Evolutionary conservation across 2,113 vertebrate species (phyloP).

Genomic region (Bungarus multicinctus): DNA sequence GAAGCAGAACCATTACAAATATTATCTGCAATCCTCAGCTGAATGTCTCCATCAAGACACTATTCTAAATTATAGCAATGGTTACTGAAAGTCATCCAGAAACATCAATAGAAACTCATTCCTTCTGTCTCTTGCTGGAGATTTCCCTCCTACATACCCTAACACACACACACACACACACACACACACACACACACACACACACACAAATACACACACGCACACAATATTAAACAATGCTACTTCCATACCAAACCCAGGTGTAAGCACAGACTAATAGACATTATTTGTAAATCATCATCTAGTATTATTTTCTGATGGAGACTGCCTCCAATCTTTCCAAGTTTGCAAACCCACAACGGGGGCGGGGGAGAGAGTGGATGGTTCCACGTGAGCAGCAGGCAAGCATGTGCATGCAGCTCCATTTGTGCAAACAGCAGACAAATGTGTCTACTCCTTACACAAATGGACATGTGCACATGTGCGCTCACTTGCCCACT

Average conservation of each 20-base stretch:
- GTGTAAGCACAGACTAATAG: neutral
- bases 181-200: neutral
- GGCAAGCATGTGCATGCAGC: neutral
- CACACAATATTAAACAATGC: neutral
- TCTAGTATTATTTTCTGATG: neutral
- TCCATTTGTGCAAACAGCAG: neutral
- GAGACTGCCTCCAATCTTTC: neutral
- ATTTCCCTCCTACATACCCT: neutral
- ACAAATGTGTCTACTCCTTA: neutral
- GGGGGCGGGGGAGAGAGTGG: accelerated
- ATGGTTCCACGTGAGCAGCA: neutral
- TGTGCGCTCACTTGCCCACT: neutral
- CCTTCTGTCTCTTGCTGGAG: neutral
- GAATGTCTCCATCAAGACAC: neutral
- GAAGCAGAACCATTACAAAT: neutral
- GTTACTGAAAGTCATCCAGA: neutral
- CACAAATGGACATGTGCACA: neutral
- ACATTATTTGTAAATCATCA: neutral
- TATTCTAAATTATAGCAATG: neutral
- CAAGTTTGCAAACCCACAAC: neutral
- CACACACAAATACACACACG: neutral
- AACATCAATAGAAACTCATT: neutral
- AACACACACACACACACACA: accelerated
- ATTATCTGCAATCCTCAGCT: neutral
- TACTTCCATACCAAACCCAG: neutral